Percentiles rank a stretch among this genome's conserved stretches.
phyloP scores from a whole-genome alignment of 1,140 invertebrate genomes.

The Manduca sexta region DNA sequence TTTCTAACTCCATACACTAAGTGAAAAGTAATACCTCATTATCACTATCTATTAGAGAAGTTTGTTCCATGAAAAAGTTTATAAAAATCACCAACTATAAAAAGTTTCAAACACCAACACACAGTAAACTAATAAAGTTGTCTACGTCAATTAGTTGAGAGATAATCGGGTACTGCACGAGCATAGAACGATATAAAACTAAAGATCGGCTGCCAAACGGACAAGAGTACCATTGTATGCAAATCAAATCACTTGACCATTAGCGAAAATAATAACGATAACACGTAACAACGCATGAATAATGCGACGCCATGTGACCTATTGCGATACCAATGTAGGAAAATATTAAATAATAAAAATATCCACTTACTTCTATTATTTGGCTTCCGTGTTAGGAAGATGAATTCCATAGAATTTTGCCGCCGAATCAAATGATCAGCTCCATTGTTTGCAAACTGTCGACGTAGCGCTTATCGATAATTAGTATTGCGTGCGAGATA shows the following conservation, averaged over 20 bases:
- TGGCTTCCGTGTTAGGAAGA: constrained; percentile 35
- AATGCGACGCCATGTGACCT: constrained; percentile 30
- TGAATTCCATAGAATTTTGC: constrained; percentile 55
- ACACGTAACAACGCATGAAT: constrained; percentile 35
- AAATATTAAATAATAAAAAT: constrained; percentile 37
- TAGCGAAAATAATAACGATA: constrained; percentile 52
- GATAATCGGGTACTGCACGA: constrained; percentile 15
- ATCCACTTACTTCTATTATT: constrained; percentile 50
- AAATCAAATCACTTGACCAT: constrained; percentile 53
- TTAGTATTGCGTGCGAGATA: constrained; percentile 1
- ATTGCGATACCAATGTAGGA: constrained; percentile 28
- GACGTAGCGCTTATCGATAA: constrained; percentile 14
- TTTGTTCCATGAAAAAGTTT: constrained; percentile 24
- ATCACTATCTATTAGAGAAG: constrained; percentile 35
- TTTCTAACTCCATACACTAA: background rate
- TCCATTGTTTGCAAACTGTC: constrained; percentile 30
- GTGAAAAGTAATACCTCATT: constrained; percentile 29
- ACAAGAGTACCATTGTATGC: constrained; percentile 58
- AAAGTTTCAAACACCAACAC: constrained; percentile 4
- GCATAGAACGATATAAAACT: constrained; percentile 16
- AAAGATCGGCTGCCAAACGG: constrained; percentile 29
- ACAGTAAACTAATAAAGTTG: constrained; percentile 1
- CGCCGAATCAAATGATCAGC: constrained; percentile 32
- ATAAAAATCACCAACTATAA: constrained; percentile 6
- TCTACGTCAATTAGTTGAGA: background rate